Evolutionary conservation across 2,113 vertebrate species (phyloP).

Genomic region (Nesospiza acunhae): DNA sequence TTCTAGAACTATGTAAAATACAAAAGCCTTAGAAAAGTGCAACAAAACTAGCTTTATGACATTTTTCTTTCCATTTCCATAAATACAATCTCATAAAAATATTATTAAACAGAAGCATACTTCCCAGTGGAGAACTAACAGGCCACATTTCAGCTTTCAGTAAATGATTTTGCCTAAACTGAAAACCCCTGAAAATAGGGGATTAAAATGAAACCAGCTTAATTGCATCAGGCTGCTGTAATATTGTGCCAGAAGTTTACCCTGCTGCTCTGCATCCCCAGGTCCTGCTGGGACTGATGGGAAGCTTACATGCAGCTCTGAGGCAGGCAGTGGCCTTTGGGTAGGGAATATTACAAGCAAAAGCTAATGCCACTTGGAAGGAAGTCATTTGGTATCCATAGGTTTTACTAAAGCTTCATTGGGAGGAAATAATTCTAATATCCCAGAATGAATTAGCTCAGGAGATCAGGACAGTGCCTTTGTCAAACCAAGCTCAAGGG

Average conservation of each 20-base stretch:
- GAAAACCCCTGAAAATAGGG: constrained; percentile 39
- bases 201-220: constrained; percentile 8
- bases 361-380: not conserved
- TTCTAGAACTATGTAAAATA: constrained; percentile 47
- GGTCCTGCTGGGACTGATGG: not conserved
- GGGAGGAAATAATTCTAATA: not conserved
- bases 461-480: not conserved
- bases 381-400: not conserved
- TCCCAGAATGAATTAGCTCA: not conserved
- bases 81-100: constrained; percentile 63
- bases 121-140: constrained; percentile 8
- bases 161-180: not conserved
- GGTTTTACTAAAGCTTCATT: not conserved
- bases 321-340: not conserved
- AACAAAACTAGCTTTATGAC: constrained; percentile 56
- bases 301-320: not conserved
- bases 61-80: constrained; percentile 39
- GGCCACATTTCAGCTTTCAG: not conserved
- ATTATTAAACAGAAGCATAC: constrained; percentile 54
- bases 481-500: not conserved
- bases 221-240: not conserved
- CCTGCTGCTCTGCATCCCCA: not conserved
- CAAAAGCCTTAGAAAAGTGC: constrained; percentile 63
- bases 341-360: not conserved
- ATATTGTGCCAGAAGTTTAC: not conserved